A percentile compares a stretch with the other conserved stretches of the same genome.
Evolutionary conservation across 2,113 vertebrate species (phyloP).

Genomic region (Sturnira hondurensis): DNA sequence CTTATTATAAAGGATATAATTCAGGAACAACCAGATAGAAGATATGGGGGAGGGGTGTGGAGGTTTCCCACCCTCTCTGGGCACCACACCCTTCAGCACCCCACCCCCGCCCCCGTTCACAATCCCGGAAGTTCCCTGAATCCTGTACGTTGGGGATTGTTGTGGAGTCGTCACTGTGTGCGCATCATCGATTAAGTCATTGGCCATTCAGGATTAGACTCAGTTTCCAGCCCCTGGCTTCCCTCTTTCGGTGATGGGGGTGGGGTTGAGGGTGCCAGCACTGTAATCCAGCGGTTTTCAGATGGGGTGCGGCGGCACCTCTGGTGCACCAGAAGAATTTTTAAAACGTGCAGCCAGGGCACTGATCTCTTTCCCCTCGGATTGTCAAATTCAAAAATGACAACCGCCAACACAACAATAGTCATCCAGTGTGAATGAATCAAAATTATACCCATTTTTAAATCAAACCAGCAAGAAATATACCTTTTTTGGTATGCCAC

Average conservation of each 20-base stretch:
- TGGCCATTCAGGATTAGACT: neutral
- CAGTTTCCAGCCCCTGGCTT: neutral
- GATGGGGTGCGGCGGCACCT: neutral
- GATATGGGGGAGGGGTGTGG: neutral
- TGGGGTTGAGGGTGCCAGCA: neutral
- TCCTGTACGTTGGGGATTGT: neutral
- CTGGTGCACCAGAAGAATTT: neutral
- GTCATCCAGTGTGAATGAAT: neutral
- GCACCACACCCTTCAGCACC: neutral
- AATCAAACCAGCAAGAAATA: neutral
- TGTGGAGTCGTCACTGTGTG: neutral
- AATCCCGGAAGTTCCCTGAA: neutral
- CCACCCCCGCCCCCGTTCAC: neutral
- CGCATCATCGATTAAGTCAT: neutral
- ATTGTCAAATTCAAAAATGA: neutral
- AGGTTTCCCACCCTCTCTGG: neutral
- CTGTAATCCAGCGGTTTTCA: neutral
- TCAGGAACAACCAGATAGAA: neutral
- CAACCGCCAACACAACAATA: neutral
- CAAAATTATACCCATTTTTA: neutral
- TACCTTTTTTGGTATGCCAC: neutral
- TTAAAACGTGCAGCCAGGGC: neutral
- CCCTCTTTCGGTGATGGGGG: neutral
- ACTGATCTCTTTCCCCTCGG: neutral
- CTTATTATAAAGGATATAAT: neutral